Conservation (phyloP, 2,888 invertebrate species). For the Drepana falcataria region DNA sequence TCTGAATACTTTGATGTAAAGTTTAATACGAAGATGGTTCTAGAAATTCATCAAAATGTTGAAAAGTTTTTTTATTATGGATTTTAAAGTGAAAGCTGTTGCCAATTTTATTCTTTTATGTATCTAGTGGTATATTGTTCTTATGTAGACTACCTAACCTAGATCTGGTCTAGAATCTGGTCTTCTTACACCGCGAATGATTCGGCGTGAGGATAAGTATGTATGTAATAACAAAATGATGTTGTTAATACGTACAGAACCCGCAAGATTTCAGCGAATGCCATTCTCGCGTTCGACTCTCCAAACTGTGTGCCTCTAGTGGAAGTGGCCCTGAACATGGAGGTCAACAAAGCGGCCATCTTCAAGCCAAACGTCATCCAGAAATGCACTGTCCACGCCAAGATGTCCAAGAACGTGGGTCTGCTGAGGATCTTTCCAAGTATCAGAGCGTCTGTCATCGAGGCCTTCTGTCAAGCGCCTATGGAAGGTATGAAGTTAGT, state of each 20-base stretch:
- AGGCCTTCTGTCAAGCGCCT: conserved; percentile 85
- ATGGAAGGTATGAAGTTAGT: conserved; percentile 68
- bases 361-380: conserved; percentile 64
- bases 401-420: conserved; percentile 90
- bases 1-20: too few species aligned
- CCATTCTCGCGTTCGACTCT: conserved; percentile 89
- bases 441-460: conserved; percentile 87
- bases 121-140: too few species aligned
- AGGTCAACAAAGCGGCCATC: conserved; percentile 74
- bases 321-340: conserved; percentile 88
- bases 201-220: too few species aligned
- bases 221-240: too few species aligned
- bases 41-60: too few species aligned
- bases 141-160: too few species aligned
- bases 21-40: too few species aligned
- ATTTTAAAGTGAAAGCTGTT: too few species aligned
- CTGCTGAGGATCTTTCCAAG: conserved; percentile 94
- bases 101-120: too few species aligned
- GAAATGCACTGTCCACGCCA: conserved; percentile 84
- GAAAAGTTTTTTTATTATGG: too few species aligned
- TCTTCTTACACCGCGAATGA: too few species aligned
- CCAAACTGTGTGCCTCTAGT: conserved; percentile 93
- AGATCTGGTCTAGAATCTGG: too few species aligned
- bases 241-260: conserved; percentile 64
- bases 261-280: conserved; percentile 85